A percentile compares a stretch with the other conserved stretches of the same genome.
Conservation (phyloP, 2,113 vertebrate species). For the Candoia aspera region DNA sequence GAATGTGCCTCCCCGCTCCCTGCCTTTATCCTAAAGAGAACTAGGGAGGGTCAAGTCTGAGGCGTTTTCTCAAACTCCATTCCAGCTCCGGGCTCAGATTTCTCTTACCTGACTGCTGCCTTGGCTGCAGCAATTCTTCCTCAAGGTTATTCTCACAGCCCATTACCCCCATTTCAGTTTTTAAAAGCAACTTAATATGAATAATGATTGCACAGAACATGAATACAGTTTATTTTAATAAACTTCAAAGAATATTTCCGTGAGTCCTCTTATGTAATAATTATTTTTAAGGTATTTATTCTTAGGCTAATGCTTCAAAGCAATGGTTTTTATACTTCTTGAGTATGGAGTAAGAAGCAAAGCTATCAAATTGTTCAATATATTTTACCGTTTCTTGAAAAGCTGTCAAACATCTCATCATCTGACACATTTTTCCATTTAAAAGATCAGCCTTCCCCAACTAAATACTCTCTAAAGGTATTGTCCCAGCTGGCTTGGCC, state of each 20-base stretch:
- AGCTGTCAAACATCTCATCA: background rate
- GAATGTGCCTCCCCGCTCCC: background rate
- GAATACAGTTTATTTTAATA: background rate
- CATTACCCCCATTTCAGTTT: background rate
- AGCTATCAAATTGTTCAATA: background rate
- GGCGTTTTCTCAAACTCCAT: background rate
- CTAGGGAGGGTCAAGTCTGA: background rate
- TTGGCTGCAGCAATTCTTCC: background rate
- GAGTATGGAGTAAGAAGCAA: background rate
- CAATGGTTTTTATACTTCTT: background rate
- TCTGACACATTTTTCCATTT: background rate
- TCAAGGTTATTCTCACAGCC: background rate
- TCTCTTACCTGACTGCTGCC: background rate
- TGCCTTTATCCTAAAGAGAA: background rate
- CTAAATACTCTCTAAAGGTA: background rate
- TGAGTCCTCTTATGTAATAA: background rate
- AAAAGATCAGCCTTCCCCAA: background rate
- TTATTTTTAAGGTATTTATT: background rate
- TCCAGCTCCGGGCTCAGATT: background rate
- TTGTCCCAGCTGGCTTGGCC: background rate
- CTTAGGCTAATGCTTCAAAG: background rate
- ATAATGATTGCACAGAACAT: background rate
- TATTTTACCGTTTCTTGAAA: background rate
- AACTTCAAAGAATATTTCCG: background rate
- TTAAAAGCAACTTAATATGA: background rate